Evolutionary conservation across 2,888 invertebrate species (phyloP).

Genomic region (Patella pellucida): DNA sequence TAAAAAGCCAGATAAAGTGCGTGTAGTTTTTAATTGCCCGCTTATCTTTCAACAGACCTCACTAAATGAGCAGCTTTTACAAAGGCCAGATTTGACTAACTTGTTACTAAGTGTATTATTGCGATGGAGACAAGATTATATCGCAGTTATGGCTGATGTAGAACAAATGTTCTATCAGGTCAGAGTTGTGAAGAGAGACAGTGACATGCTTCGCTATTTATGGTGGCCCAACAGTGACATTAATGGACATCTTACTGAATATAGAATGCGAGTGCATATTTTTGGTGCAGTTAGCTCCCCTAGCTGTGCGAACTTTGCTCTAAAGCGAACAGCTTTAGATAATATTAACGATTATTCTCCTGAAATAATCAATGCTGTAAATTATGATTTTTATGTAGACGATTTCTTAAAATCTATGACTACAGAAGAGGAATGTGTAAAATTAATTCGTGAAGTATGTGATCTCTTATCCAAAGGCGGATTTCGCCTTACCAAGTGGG

Average conservation of each 20-base stretch:
- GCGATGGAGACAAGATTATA: constrained; percentile 27
- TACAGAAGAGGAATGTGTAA: constrained; percentile 7
- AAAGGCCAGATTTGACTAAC: constrained; percentile 33
- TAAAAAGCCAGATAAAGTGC: constrained; percentile 24
- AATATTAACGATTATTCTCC: background rate
- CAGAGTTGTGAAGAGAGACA: constrained; percentile 20
- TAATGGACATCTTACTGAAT: constrained; percentile 1
- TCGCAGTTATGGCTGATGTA: constrained; percentile 35
- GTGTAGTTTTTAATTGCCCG: constrained; percentile 37
- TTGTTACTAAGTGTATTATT: constrained; percentile 30
- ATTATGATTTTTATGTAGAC: constrained; percentile 29
- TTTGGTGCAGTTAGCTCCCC: constrained; percentile 23
- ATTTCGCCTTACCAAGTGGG: constrained; percentile 37
- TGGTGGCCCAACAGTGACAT: constrained; percentile 21
- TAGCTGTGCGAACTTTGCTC: constrained; percentile 22
- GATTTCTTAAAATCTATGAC: constrained; percentile 23
- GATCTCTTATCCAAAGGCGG: constrained; percentile 22
- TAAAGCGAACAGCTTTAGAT: constrained; percentile 14
- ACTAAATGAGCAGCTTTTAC: constrained; percentile 30
- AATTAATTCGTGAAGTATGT: background rate
- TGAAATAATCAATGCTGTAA: constrained; percentile 10
- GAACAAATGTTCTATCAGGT: constrained; percentile 36
- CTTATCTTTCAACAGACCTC: constrained; percentile 24
- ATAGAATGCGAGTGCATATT: constrained; percentile 23
- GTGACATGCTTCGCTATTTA: constrained; percentile 27